These are phyloP conservation scores for Natator depressus DNA, from an alignment of 2,113 vertebrate genomes.

Conservation along the genomic window DNA sequence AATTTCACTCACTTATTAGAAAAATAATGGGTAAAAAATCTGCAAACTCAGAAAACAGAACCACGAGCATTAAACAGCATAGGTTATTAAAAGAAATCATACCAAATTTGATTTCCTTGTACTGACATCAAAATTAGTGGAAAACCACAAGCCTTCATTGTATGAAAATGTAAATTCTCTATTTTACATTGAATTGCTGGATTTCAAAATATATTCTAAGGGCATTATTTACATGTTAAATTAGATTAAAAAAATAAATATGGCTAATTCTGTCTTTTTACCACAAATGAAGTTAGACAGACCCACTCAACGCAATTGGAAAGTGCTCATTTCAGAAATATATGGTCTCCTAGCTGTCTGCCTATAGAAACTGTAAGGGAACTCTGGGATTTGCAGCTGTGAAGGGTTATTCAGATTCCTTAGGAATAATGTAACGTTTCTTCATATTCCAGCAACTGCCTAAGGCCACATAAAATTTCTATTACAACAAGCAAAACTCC, in stretches of 20 bases:
- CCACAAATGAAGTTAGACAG: background rate
- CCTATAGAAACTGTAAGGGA: background rate
- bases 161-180: background rate
- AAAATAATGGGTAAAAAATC: background rate
- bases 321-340: background rate
- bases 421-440: background rate
- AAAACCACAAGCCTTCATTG: background rate
- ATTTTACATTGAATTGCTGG: background rate
- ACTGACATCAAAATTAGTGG: background rate
- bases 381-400: background rate
- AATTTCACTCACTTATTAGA: background rate
- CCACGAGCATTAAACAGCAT: background rate
- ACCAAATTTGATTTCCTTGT: background rate
- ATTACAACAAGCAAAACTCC: background rate
- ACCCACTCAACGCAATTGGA: background rate
- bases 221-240: background rate
- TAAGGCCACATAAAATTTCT: background rate
- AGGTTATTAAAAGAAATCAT: background rate
- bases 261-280: background rate
- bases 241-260: background rate
- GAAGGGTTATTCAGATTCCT: constrained; percentile 4
- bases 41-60: background rate
- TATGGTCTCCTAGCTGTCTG: background rate
- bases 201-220: background rate
- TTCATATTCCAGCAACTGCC: constrained; percentile 11